Conservation (phyloP, 92 coral and sea anemone species). For the Siderastrea radians region DNA sequence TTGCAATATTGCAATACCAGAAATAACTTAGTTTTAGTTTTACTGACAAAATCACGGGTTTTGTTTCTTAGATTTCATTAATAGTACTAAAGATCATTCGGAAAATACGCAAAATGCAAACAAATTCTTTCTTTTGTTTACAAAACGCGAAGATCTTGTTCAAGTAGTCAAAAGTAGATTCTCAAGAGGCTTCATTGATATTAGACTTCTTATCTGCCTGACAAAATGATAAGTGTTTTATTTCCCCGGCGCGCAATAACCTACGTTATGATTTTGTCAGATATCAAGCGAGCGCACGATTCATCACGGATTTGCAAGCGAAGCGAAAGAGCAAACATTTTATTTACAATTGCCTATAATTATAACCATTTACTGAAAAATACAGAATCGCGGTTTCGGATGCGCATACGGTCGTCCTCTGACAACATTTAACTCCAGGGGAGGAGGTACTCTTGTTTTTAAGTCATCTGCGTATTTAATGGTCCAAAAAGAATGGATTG, state of each 20-base stretch:
- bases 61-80: not conserved
- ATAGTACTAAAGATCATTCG: conserved; percentile 2
- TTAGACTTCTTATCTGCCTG: not conserved
- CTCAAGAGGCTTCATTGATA: conserved; percentile 2
- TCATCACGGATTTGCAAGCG: not conserved
- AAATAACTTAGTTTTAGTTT: not conserved
- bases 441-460: not conserved
- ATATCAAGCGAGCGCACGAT: not conserved
- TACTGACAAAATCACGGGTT: not conserved
- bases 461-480: too few species aligned
- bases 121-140: conserved; percentile 32
- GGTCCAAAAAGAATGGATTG: too few species aligned
- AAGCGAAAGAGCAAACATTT: conserved; percentile 22
- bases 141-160: conserved; percentile 31
- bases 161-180: conserved; percentile 12
- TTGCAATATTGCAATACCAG: not conserved
- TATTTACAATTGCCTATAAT: conserved; percentile 24
- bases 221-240: conserved; percentile 8
- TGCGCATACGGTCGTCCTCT: not conserved
- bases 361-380: not conserved
- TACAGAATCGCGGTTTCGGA: not conserved
- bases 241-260: not conserved
- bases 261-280: conserved; percentile 6
- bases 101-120: conserved; percentile 25
- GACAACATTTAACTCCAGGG: not conserved